A percentile compares a stretch with the other conserved stretches of the same genome.
Conservation (phyloP, 2,113 vertebrate genomes). For the Marmota flaviventris region DNA sequence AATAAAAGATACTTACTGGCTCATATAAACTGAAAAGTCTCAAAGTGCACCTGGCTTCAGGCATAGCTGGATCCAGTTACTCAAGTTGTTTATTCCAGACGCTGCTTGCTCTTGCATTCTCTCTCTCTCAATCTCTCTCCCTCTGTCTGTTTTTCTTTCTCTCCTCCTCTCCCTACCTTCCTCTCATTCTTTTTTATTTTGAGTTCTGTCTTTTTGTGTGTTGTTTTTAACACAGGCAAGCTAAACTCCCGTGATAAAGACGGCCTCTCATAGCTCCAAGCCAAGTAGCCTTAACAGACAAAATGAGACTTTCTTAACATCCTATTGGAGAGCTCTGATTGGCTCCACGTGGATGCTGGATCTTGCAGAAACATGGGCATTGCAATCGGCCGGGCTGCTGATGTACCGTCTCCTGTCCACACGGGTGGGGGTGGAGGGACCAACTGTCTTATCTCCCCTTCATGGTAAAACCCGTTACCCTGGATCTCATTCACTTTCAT, state of each 20-base stretch:
- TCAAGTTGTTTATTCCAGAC: slow-evolving; percentile 70
- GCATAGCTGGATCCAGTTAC: slow-evolving; percentile 77
- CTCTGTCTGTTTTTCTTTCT: slow-evolving; percentile 26
- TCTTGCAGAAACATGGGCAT: neutral
- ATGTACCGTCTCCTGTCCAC: neutral
- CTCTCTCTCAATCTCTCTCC: neutral
- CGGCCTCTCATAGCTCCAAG: neutral
- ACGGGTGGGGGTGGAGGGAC: too few species aligned
- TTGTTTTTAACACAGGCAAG: neutral
- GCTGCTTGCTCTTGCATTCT: slow-evolving; percentile 50
- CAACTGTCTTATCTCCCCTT: neutral
- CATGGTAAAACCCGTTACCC: neutral
- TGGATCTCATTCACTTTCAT: neutral
- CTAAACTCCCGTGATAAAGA: neutral
- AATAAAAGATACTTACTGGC: slow-evolving; percentile 53
- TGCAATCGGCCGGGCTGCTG: neutral
- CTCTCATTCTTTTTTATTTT: slow-evolving; percentile 8
- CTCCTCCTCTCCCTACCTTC: neutral
- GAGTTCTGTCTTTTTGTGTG: neutral
- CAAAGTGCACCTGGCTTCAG: slow-evolving; percentile 75
- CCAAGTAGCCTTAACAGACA: neutral
- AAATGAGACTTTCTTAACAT: neutral
- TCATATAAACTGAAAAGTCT: slow-evolving; percentile 57
- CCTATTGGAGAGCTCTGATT: neutral
- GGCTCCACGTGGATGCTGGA: neutral